phyloP scores from a whole-genome alignment of 2,113 vertebrate species.

The Coreoperca whiteheadi region DNA sequence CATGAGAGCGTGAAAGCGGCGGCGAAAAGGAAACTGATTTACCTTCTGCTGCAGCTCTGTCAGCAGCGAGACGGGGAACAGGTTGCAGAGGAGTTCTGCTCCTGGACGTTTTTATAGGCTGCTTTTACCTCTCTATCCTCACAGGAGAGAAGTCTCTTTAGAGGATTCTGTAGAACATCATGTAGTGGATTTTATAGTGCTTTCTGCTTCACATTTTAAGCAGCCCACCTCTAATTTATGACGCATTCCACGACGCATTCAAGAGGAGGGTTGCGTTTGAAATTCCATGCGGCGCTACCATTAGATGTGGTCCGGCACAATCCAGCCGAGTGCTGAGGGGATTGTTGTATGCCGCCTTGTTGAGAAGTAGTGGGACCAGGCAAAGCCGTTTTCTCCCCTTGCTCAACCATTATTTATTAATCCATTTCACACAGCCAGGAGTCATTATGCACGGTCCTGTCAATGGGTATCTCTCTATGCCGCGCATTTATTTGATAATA shows the following conservation, averaged over 20 bases:
- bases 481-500: constrained; percentile 84
- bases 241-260: constrained; percentile 49
- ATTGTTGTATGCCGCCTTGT: constrained; percentile 71
- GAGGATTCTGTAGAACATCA: constrained; percentile 56
- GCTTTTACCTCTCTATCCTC: constrained; percentile 45
- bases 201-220: constrained; percentile 64
- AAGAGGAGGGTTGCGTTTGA: constrained; percentile 53
- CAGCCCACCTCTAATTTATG: constrained; percentile 56
- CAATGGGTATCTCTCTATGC: constrained; percentile 84
- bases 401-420: constrained; percentile 84
- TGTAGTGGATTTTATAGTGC: constrained; percentile 55
- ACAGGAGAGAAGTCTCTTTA: constrained; percentile 38
- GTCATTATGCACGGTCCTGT: constrained; percentile 83
- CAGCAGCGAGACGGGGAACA: constrained; percentile 39
- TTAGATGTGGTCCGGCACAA: constrained; percentile 65
- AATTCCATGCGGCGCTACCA: constrained; percentile 57
- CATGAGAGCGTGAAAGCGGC: constrained; percentile 49
- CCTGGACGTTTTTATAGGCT: constrained; percentile 54
- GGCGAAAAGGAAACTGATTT: constrained; percentile 54
- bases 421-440: constrained; percentile 85
- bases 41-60: constrained; percentile 54
- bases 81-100: constrained; percentile 52
- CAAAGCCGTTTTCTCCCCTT: constrained; percentile 69
- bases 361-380: constrained; percentile 63
- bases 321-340: constrained; percentile 49